Conservation (phyloP, 2,113 vertebrate species). For the Microcebus tavaratra region DNA sequence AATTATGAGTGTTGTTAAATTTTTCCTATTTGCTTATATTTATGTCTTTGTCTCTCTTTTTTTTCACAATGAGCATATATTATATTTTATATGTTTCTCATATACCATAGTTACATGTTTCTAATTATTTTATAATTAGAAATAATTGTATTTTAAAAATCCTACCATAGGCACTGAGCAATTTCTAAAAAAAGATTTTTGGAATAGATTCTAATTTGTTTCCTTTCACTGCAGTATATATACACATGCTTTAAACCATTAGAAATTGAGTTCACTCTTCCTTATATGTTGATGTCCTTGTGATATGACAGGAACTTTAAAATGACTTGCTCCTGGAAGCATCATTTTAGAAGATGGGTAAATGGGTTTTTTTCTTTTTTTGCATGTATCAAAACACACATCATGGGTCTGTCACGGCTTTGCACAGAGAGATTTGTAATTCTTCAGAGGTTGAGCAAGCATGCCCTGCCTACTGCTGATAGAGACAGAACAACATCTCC, state of each 20-base stretch:
- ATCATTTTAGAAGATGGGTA: conserved; percentile 18
- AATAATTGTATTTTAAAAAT: neutral
- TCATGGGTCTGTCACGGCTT: conserved; percentile 22
- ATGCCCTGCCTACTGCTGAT: neutral
- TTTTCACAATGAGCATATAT: neutral
- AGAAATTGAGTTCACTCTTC: conserved; percentile 21
- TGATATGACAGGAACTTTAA: conserved; percentile 29
- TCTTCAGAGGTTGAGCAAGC: neutral
- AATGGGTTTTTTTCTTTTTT: neutral
- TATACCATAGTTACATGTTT: neutral
- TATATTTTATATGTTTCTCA: neutral
- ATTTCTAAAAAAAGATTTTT: conserved; percentile 23
- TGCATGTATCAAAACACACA: conserved; percentile 22
- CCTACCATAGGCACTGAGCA: neutral
- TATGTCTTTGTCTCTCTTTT: neutral
- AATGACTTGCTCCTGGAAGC: conserved; percentile 34
- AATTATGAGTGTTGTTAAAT: neutral
- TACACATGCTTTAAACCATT: neutral
- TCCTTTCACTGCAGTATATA: neutral
- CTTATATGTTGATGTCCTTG: conserved; percentile 30
- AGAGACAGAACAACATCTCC: neutral
- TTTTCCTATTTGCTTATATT: neutral
- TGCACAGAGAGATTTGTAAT: conserved; percentile 25
- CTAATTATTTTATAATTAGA: neutral
- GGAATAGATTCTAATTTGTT: neutral